These are phyloP conservation scores for Bicyclus anynana DNA, from an alignment of 1,140 invertebrate species.

Conservation along the genomic window DNA sequence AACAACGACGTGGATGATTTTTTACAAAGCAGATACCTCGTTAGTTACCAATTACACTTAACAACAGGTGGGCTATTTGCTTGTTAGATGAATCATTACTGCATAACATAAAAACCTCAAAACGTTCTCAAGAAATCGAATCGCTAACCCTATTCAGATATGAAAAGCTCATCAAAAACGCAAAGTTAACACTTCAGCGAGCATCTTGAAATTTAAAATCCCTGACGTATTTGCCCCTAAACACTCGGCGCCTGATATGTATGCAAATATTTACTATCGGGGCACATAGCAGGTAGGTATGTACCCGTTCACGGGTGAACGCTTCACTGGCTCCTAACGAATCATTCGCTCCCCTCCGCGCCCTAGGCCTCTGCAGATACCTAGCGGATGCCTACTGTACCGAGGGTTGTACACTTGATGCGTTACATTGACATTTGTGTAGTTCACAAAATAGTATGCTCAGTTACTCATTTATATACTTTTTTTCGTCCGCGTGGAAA, in stretches of 20 bases:
- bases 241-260: slow-evolving; percentile 58
- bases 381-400: background rate
- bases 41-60: too few relatives aligned
- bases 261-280: slow-evolving; percentile 70
- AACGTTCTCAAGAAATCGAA: background rate
- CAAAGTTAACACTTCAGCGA: slow-evolving; percentile 28
- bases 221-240: slow-evolving; percentile 40
- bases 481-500: too few relatives aligned
- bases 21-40: too few relatives aligned
- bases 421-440: too few relatives aligned
- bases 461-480: too few relatives aligned
- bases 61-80: too few relatives aligned
- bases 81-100: too few relatives aligned
- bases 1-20: too few relatives aligned
- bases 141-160: background rate
- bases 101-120: background rate
- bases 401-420: too few relatives aligned
- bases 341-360: slow-evolving; percentile 54
- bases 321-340: slow-evolving; percentile 68
- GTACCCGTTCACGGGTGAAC: slow-evolving; percentile 65
- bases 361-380: background rate
- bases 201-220: slow-evolving; percentile 31
- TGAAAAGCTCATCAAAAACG: slow-evolving; percentile 39
- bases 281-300: slow-evolving; percentile 60
- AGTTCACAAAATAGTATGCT: too few relatives aligned